These are phyloP conservation scores for Phyllotreta striolata DNA, from an alignment of 2,888 invertebrate genomes.

Conservation along the genomic window DNA sequence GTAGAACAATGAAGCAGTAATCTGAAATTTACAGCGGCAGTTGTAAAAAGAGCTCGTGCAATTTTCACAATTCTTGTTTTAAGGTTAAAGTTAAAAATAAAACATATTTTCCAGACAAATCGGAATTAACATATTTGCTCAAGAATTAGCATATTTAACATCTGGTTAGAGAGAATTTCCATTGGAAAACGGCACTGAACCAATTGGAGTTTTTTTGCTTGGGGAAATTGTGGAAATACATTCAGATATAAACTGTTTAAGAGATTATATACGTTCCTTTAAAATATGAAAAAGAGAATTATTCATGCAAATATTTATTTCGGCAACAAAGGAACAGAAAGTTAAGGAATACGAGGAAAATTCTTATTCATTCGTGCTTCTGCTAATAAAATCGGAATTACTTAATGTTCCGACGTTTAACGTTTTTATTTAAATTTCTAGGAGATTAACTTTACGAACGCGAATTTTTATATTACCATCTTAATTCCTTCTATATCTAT, in stretches of 20 bases:
- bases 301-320: slow-evolving; percentile 7
- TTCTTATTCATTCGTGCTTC: background rate
- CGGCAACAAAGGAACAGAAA: slow-evolving; percentile 3
- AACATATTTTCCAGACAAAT: slow-evolving; percentile 24
- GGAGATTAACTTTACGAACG: too few species aligned
- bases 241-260: slow-evolving; percentile 12
- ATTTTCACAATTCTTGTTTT: slow-evolving; percentile 16
- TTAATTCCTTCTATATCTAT: too few species aligned
- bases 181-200: slow-evolving; percentile 6
- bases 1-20: background rate
- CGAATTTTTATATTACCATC: too few species aligned
- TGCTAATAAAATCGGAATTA: background rate
- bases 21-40: slow-evolving; percentile 14
- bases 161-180: slow-evolving; percentile 23
- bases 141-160: slow-evolving; percentile 27
- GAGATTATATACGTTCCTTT: slow-evolving; percentile 4
- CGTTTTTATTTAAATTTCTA: too few species aligned
- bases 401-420: too few species aligned
- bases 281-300: slow-evolving; percentile 4
- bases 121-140: slow-evolving; percentile 25
- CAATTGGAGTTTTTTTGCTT: slow-evolving; percentile 13
- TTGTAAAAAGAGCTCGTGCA: slow-evolving; percentile 8
- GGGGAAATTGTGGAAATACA: slow-evolving; percentile 4
- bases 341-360: slow-evolving; percentile 5
- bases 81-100: slow-evolving; percentile 13